A percentile compares a stretch with the other conserved stretches of the same genome.
These are phyloP conservation scores for Amblyteles armatorius DNA, from an alignment of 2,888 invertebrate species.

Conservation along the genomic window DNA sequence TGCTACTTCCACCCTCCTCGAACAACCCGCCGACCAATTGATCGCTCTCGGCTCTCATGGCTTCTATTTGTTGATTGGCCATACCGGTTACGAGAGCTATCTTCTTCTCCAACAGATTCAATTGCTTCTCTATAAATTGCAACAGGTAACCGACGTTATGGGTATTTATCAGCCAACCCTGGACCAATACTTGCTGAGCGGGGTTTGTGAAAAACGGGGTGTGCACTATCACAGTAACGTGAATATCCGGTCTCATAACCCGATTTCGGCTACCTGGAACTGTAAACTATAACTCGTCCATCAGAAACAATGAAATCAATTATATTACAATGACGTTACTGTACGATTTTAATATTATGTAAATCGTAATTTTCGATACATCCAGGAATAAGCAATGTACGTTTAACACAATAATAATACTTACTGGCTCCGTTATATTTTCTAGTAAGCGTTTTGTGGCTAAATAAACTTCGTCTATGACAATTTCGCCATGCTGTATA, in stretches of 20 bases:
- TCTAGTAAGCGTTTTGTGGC: constrained; percentile 86
- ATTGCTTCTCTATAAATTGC: constrained; percentile 86
- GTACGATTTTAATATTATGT: neutral
- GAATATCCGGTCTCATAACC: constrained; percentile 89
- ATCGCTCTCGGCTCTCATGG: constrained; percentile 85
- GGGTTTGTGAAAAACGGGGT: constrained; percentile 90
- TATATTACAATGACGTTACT: neutral
- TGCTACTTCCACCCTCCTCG: constrained; percentile 84
- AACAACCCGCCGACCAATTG: constrained; percentile 86
- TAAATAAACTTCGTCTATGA: constrained; percentile 87
- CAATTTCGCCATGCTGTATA: constrained; percentile 87
- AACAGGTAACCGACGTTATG: constrained; percentile 87
- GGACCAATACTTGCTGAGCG: constrained; percentile 90
- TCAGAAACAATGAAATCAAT: constrained; percentile 17
- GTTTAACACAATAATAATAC: constrained; percentile 66
- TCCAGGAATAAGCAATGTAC: no score
- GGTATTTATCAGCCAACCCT: constrained; percentile 88
- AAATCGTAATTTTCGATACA: neutral
- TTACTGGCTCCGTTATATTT: constrained; percentile 86
- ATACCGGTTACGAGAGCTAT: constrained; percentile 86
- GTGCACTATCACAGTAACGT: constrained; percentile 91
- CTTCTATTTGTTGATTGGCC: constrained; percentile 86
- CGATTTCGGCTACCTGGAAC: constrained; percentile 88
- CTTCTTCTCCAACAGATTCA: constrained; percentile 87
- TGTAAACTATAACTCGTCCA: constrained; percentile 85